Evolutionary conservation across 1,140 invertebrate genomes (phyloP), one percentile per base, ranked within the genome.

Genomic region (Drosophila ficusphila): DNA sequence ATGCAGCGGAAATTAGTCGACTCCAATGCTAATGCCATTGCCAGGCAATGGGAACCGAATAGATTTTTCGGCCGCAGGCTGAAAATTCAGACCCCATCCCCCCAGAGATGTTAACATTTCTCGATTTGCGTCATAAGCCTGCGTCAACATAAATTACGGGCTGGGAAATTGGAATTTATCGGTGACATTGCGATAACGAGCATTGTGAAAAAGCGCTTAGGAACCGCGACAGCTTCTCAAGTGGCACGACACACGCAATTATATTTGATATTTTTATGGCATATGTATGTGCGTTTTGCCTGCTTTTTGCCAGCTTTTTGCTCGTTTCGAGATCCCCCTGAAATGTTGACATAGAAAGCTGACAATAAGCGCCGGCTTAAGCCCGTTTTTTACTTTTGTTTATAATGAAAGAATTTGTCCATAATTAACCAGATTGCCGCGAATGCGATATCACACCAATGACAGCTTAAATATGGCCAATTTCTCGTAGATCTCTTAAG

Each of bases 251-350:
- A 82, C 39, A 31, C 48, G 57, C 79, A 76, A 85, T 86, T 86
- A 85, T 72, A 72, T 73, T 79, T 76, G 54, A 79, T 69, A 79
- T 78, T 85, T 83, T 85, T 85, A 86, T 86, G 72, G 72, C 76
- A 67, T 41, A 76, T 67, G 34, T 47, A 46, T 61, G 23, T 38
- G 29, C 54, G 62, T 54, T 46, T 47, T 21, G 53, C 52, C 38
- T 58, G 56, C 58, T 27, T 60, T 48, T 51, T 18, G 52, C 52
- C 38, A 64, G 56, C 60, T 42, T 61, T 49, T 57, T 65, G 52
- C 33, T 47, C 29, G n/a, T 42, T 29, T 21, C 46, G 41, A 29
- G 38, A 29, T 60, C 62, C 39, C 57, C 57, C 62, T 61, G 60
- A 67, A 65, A 65, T 62, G 69, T 73, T 73, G 69, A 73, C 69